phyloP scores from a whole-genome alignment of 2,888 invertebrate genomes.

The Morinoia aosen region DNA sequence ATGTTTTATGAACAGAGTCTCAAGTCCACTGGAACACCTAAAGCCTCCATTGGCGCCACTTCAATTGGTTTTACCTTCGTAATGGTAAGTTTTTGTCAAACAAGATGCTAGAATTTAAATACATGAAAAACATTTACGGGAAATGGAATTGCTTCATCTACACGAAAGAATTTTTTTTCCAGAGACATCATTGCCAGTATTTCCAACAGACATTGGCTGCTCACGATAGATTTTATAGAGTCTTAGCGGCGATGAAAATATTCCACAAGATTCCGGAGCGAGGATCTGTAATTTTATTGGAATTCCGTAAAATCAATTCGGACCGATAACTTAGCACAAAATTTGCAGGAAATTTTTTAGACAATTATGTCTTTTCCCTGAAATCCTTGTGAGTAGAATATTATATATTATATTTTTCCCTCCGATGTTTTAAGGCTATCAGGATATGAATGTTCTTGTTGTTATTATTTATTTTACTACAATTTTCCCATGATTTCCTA shows the following conservation, averaged over 20 bases:
- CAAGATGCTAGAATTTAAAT: background rate
- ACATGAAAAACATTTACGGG: background rate
- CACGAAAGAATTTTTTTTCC: background rate
- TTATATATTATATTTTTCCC: background rate
- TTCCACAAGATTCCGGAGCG: background rate
- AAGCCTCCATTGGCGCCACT: background rate
- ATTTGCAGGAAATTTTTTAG: background rate
- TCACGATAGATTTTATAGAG: background rate
- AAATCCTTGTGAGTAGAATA: background rate
- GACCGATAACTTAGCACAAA: background rate
- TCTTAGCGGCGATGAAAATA: background rate
- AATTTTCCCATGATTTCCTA: no score
- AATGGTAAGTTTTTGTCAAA: background rate
- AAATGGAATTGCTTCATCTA: background rate
- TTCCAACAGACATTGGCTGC: background rate
- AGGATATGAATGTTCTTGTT: background rate
- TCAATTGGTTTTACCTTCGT: background rate
- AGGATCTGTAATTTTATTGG: background rate
- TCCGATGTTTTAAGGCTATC: background rate
- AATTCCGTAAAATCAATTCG: background rate
- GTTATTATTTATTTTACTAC: no score
- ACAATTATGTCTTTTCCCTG: background rate
- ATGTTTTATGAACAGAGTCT: no score
- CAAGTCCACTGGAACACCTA: background rate
- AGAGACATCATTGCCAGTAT: background rate